Conservation (phyloP, 2,888 invertebrate species). For the Melikaiella ostensackeni region DNA sequence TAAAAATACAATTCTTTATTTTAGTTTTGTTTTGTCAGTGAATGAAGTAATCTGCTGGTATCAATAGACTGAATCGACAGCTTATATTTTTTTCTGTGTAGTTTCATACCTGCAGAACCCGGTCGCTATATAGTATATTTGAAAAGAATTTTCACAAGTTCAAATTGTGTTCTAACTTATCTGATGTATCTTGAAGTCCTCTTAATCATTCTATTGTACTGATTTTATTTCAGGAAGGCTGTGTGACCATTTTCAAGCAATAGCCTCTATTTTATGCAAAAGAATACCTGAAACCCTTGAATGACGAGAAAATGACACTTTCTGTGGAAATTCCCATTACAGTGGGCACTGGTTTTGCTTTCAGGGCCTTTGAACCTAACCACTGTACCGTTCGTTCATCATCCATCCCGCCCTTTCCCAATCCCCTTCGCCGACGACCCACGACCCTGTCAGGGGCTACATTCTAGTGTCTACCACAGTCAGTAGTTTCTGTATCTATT, state of each 20-base stretch:
- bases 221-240: background rate
- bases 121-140: background rate
- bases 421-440: conserved; percentile 24
- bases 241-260: background rate
- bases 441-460: conserved; percentile 30
- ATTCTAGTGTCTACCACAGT: conserved; percentile 15
- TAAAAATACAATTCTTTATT: no score
- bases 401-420: conserved; percentile 33
- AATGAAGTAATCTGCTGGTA: no score
- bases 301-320: conserved; percentile 2
- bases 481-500: conserved; percentile 1
- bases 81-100: no score
- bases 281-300: background rate
- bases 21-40: no score
- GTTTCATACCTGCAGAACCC: background rate
- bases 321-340: background rate
- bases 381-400: conserved; percentile 22
- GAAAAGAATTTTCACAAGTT: no score
- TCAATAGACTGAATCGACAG: no score
- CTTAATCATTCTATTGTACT: background rate
- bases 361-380: conserved; percentile 35
- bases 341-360: conserved; percentile 18
- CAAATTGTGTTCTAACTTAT: no score
- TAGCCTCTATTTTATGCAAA: background rate
- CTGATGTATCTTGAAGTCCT: no score